These are phyloP conservation scores for Corapipo altera DNA, from an alignment of 2,113 vertebrate species.

Conservation along the genomic window DNA sequence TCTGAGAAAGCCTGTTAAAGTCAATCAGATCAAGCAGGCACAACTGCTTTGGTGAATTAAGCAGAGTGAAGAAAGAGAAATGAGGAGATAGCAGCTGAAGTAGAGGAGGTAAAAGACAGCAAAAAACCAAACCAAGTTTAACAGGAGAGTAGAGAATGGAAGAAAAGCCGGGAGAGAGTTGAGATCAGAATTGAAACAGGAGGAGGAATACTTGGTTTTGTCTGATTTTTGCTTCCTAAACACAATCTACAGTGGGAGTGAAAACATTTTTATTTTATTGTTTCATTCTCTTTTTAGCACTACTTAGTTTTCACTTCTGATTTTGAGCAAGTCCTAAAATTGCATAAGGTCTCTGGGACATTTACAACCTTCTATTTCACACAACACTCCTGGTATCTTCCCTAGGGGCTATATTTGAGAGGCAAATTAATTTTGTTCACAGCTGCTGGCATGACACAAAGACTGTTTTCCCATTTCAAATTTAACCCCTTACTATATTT, in stretches of 20 bases:
- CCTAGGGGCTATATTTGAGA: constrained; percentile 28
- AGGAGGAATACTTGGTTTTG: not conserved
- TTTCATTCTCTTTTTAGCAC: not conserved
- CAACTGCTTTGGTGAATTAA: constrained; percentile 35
- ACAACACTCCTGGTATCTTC: not conserved
- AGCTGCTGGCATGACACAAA: constrained; percentile 6
- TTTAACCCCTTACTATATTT: not conserved
- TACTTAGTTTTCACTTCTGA: not conserved
- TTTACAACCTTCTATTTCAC: constrained; percentile 23
- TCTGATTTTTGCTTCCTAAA: not conserved
- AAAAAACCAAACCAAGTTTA: not conserved
- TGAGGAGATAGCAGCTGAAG: not conserved
- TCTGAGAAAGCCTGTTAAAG: constrained; percentile 32
- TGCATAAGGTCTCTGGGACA: constrained; percentile 3
- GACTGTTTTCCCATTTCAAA: not conserved
- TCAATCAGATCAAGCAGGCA: constrained; percentile 41
- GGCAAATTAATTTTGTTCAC: constrained; percentile 53
- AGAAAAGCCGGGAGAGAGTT: not conserved
- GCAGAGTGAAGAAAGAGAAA: not conserved
- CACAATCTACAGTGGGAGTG: not conserved
- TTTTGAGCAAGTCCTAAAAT: not conserved
- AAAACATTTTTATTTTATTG: not conserved
- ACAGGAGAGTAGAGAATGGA: not conserved
- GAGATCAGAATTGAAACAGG: not conserved
- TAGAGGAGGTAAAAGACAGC: not conserved